These are phyloP conservation scores for Bolborhynchus lineola DNA, from an alignment of 2,113 vertebrate species.

Conservation along the genomic window DNA sequence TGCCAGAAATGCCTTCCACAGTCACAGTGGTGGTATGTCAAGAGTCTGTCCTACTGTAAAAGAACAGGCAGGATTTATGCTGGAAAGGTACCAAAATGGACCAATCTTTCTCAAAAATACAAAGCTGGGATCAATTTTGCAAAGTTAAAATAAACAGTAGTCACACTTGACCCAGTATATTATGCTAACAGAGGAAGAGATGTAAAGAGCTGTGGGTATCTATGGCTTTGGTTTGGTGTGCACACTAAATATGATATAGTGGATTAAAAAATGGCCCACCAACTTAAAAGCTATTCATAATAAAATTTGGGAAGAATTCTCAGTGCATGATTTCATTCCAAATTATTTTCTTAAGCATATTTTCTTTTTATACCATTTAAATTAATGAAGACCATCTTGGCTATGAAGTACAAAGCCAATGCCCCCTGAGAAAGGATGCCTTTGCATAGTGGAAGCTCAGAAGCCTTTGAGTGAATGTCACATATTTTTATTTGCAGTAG, in stretches of 20 bases:
- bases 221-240: neutral
- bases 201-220: neutral
- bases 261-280: neutral
- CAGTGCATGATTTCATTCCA: neutral
- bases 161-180: slow-evolving; percentile 21
- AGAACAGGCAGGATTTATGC: slow-evolving; percentile 57
- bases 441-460: neutral
- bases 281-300: neutral
- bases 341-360: neutral
- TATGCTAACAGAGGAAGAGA: slow-evolving; percentile 35
- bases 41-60: slow-evolving; percentile 51
- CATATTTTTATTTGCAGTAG: slow-evolving; percentile 27
- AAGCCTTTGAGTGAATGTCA: neutral
- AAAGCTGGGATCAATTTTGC: slow-evolving; percentile 57
- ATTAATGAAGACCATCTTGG: neutral
- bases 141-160: slow-evolving; percentile 67
- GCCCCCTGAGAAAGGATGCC: neutral
- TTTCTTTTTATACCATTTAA: neutral
- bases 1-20: slow-evolving; percentile 53
- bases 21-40: slow-evolving; percentile 38
- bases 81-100: slow-evolving; percentile 57
- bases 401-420: neutral
- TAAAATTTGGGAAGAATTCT: neutral
- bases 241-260: neutral
- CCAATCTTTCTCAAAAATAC: slow-evolving; percentile 45